A percentile compares a stretch with the other conserved stretches of the same genome.
These are phyloP conservation scores for Drosophila nikananu DNA, from an alignment of 1,140 invertebrate genomes.

Conservation along the genomic window DNA sequence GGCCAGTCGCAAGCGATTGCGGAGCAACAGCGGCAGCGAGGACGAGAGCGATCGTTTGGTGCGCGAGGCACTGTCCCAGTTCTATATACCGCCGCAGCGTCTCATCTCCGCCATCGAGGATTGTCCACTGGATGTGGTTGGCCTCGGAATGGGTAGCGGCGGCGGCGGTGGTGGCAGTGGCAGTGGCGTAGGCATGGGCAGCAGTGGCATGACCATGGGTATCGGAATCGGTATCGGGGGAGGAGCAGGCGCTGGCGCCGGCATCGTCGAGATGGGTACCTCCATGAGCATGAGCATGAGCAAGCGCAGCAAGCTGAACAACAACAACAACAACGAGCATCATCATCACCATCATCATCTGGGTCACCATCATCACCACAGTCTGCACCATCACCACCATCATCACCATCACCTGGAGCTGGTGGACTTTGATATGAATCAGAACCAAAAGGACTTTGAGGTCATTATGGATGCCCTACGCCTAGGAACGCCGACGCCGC, in stretches of 20 bases:
- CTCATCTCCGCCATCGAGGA: slow-evolving; percentile 90
- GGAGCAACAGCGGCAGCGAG: slow-evolving; percentile 85
- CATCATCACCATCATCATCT: neutral
- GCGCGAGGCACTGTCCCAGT: slow-evolving; percentile 89
- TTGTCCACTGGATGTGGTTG: slow-evolving; percentile 78
- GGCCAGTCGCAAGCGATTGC: slow-evolving; percentile 79
- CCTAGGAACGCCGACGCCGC: slow-evolving; percentile 84
- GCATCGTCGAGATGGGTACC: slow-evolving; percentile 9
- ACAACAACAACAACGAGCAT: neutral
- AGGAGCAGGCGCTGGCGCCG: slow-evolving; percentile 42
- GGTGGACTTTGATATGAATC: slow-evolving; percentile 85
- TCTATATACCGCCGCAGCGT: slow-evolving; percentile 90
- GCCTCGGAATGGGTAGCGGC: slow-evolving; percentile 42
- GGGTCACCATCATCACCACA: neutral
- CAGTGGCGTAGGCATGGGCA: neutral
- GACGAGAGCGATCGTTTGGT: slow-evolving; percentile 88
- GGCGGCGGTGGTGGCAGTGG: neutral
- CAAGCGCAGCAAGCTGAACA: slow-evolving; percentile 56
- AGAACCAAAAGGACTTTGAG: slow-evolving; percentile 85
- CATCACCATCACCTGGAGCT: slow-evolving; percentile 71
- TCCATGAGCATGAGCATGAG: slow-evolving; percentile 17
- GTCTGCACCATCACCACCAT: slow-evolving; percentile 24
- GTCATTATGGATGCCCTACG: slow-evolving; percentile 85
- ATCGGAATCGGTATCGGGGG: slow-evolving; percentile 31
- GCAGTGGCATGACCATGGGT: slow-evolving; percentile 33